Conservation (phyloP, 2,797 vertebrate genomes). For the Myotis findleyi region DNA sequence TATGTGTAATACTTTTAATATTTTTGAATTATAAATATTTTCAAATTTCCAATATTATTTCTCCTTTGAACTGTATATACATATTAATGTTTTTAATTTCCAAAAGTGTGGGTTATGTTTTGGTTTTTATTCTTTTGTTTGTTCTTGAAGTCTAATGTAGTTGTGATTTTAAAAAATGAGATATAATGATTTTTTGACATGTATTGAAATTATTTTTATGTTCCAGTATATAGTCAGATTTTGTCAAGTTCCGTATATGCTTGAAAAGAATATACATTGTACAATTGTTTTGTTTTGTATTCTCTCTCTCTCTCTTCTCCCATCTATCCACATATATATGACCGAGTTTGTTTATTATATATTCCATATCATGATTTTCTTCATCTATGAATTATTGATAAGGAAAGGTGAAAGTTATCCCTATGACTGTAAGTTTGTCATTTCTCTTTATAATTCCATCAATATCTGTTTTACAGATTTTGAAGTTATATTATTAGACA, state of each 20-base stretch:
- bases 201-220: slow-evolving; percentile 39
- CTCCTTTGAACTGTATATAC: background rate
- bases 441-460: slow-evolving; percentile 1
- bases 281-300: background rate
- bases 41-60: slow-evolving; percentile 4
- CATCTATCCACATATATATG: background rate
- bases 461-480: background rate
- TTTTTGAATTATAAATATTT: slow-evolving; percentile 9
- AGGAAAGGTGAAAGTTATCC: background rate
- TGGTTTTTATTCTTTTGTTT: slow-evolving; percentile 14
- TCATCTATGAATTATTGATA: slow-evolving; percentile 2
- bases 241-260: background rate
- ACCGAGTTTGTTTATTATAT: background rate
- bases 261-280: background rate
- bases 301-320: background rate
- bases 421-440: background rate
- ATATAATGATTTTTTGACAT: background rate
- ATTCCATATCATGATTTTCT: background rate
- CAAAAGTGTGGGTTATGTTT: background rate
- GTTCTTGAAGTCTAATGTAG: slow-evolving; percentile 26
- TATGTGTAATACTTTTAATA: background rate
- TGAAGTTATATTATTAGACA: background rate
- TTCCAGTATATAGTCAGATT: background rate
- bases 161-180: background rate
- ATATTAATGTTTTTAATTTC: background rate